phyloP scores from a whole-genome alignment of 2,888 invertebrate species.

The Gnatocerus cornutus region DNA sequence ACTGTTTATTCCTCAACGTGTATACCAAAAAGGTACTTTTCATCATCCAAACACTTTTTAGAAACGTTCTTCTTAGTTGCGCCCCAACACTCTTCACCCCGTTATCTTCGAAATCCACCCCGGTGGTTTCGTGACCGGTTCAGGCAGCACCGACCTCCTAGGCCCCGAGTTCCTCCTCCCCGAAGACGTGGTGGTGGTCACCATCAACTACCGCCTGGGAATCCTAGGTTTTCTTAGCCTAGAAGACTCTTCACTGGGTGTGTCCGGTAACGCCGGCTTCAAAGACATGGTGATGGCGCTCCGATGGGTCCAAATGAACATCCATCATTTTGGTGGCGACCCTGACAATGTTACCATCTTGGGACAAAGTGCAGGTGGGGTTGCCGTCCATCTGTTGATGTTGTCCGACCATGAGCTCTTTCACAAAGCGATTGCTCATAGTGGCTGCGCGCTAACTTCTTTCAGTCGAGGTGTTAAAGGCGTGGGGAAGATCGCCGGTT shows the following conservation, averaged over 20 bases:
- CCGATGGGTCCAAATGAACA: slow-evolving; percentile 71
- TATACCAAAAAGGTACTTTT: too few relatives aligned
- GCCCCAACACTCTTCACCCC: slow-evolving; percentile 56
- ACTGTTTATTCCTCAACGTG: too few relatives aligned
- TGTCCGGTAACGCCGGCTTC: slow-evolving; percentile 72
- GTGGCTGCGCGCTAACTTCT: slow-evolving; percentile 54
- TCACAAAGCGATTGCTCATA: slow-evolving; percentile 62
- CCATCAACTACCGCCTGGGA: slow-evolving; percentile 63
- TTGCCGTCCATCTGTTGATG: slow-evolving; percentile 70
- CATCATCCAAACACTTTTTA: too few relatives aligned
- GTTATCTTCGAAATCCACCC: slow-evolving; percentile 71
- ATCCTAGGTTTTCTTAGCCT: slow-evolving; percentile 70
- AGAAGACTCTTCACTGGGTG: slow-evolving; percentile 68
- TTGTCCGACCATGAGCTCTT: too few relatives aligned
- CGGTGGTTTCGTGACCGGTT: slow-evolving; percentile 69
- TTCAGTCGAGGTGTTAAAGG: slow-evolving; percentile 50
- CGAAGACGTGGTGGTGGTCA: slow-evolving; percentile 61
- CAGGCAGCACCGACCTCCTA: slow-evolving; percentile 57
- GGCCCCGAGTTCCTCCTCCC: slow-evolving; percentile 62
- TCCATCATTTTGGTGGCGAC: slow-evolving; percentile 71
- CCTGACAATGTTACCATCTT: slow-evolving; percentile 71
- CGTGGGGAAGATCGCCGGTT: slow-evolving; percentile 49
- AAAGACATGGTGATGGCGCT: slow-evolving; percentile 72
- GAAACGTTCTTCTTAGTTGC: too few relatives aligned
- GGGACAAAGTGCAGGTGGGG: slow-evolving; percentile 72